Evolutionary conservation across 2,888 invertebrate species (phyloP), one percentile per base, ranked within the genome.

Genomic region (Lepidocyrtinus sp.): DNA sequence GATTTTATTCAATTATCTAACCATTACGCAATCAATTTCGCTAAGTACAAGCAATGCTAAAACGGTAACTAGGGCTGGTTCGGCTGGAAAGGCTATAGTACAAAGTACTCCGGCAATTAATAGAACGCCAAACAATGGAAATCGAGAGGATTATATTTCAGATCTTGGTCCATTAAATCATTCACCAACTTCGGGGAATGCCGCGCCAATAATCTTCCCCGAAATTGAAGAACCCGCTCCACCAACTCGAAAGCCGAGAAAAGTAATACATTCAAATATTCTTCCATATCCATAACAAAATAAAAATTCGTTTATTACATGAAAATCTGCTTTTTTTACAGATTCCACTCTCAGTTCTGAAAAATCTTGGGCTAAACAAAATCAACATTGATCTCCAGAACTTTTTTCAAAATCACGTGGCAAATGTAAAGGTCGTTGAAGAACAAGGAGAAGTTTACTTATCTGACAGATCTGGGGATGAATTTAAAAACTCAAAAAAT

Each of bases 271-370:
- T 36, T 21, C 19, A 21, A 63, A 22, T 24, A 17, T 63, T n/a
- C 22, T 21, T 26, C 65, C 7, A 7, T n/a, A 63, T 63, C 7
- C 17, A n/a, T 12, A 2, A 26, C 9, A 12, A 24, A 3, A n/a
- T 21, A 63, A n/a, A n/a, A n/a, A n/a, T n/a, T 36, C 12, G 12
- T 12, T 36, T 36, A 22, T 21, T 22, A 9, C 9, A 63, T 19
- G 3, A n/a, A 9, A 27, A 9, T 65, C 17, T 22, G 15, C n/a
- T n/a, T n/a, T n/a, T n/a, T n/a, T n/a, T n/a, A 17, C 25, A 62
- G 68, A 78, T 78, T 73, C 78, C 78, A 9, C 19, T 68, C 19
- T 69, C 27, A 7, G 62, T 25, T 15, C 36, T 78, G 3, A 50
- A 68, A n/a, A 9, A 50, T 26, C 50, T 78, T 15, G 73, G 68